These are phyloP conservation scores for Lasiurus cinereus DNA, from an alignment of 2,113 vertebrate genomes.

Conservation along the genomic window DNA sequence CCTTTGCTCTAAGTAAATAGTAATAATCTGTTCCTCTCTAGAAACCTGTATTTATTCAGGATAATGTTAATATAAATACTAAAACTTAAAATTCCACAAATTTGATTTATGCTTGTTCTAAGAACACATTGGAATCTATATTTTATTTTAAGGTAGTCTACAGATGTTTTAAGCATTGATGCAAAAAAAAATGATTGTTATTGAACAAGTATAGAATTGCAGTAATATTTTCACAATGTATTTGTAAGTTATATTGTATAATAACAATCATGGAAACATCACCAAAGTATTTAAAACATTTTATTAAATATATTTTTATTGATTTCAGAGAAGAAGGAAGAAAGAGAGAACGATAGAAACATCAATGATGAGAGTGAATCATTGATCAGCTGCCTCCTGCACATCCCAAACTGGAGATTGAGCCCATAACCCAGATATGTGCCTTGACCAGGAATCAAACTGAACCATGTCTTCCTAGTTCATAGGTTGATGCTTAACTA, in stretches of 20 bases:
- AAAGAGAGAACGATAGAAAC: too few species aligned
- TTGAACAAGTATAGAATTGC: neutral
- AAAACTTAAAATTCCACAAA: neutral
- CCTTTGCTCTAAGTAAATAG: neutral
- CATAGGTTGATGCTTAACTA: too few species aligned
- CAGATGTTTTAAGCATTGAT: neutral
- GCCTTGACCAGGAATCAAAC: too few species aligned
- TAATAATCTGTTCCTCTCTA: neutral
- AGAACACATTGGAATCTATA: neutral
- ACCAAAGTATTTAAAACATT: neutral
- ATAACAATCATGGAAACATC: neutral
- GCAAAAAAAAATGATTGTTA: neutral
- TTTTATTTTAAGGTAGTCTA: neutral
- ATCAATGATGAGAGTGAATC: too few species aligned
- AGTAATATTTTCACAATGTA: neutral
- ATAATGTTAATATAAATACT: neutral
- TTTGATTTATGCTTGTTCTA: neutral
- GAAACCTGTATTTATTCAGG: neutral
- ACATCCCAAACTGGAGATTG: too few species aligned
- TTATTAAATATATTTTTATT: too few species aligned
- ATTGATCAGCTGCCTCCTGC: too few species aligned
- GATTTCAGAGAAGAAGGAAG: too few species aligned
- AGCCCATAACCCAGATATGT: too few species aligned
- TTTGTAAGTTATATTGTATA: conserved; percentile 22
- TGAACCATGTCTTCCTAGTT: too few species aligned